Conservation (phyloP, 2,113 vertebrate species). For the Cromileptes altivelis region DNA sequence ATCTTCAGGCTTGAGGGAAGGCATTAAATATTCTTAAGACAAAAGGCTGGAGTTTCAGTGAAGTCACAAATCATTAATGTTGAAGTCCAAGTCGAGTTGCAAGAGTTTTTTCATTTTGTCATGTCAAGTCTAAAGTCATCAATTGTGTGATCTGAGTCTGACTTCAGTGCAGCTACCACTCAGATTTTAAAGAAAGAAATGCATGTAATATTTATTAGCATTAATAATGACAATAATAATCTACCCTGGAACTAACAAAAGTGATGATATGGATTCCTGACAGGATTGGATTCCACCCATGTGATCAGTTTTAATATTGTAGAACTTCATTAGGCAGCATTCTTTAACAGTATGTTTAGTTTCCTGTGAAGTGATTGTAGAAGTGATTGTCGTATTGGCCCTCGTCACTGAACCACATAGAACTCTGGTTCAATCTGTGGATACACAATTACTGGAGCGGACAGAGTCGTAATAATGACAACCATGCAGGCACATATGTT, state of each 20-base stretch:
- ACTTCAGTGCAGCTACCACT: no score
- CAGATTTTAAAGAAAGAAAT: not conserved
- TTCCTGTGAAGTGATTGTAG: slow-evolving; percentile 4
- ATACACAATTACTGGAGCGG: slow-evolving; percentile 13
- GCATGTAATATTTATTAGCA: not conserved
- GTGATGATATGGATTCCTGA: not conserved
- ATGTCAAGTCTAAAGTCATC: no score
- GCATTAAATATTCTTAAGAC: no score
- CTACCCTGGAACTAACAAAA: not conserved
- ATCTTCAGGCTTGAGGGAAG: no score
- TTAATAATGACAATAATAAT: not conserved
- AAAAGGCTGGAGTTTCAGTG: no score
- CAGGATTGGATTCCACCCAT: not conserved
- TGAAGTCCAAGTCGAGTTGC: no score
- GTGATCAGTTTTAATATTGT: not conserved
- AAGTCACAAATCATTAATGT: no score
- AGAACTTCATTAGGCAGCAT: not conserved
- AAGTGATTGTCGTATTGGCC: not conserved
- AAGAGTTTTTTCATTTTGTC: no score
- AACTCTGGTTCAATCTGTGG: slow-evolving; percentile 11
- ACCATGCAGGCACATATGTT: slow-evolving; percentile 14
- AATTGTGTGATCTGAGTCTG: no score
- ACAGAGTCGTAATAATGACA: slow-evolving; percentile 29
- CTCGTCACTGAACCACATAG: slow-evolving; percentile 4
- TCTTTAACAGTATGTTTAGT: not conserved